Conservation (phyloP, 2,888 invertebrate species). For the Zaprionus bogoriensis region DNA sequence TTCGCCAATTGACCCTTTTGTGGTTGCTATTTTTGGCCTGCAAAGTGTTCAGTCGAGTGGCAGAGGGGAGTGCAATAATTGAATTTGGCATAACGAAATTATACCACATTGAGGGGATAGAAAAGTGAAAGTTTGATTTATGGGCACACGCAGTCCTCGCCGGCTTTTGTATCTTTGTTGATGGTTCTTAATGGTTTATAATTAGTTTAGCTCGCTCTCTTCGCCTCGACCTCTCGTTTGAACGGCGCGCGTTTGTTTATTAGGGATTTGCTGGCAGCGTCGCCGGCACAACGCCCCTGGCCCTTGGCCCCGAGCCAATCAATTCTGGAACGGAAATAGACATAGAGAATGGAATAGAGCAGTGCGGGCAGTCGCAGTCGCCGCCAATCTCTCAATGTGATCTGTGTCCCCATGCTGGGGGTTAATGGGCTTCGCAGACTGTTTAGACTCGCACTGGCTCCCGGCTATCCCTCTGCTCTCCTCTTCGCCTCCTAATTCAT, state of each 20-base stretch:
- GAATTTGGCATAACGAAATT: conserved; percentile 48
- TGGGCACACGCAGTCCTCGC: conserved; percentile 44
- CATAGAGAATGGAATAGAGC: conserved; percentile 2
- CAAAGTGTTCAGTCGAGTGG: conserved; percentile 30
- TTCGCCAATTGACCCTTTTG: conserved; percentile 63
- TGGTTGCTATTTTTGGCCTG: conserved; percentile 52
- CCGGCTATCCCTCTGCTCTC: not conserved
- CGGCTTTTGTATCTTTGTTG: conserved; percentile 41
- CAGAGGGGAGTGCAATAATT: conserved; percentile 27
- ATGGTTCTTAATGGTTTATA: conserved; percentile 57
- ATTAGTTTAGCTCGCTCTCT: conserved; percentile 54
- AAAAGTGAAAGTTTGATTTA: conserved; percentile 78
- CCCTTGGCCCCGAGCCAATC: conserved; percentile 64
- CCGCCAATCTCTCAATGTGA: conserved; percentile 16
- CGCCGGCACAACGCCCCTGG: conserved; percentile 1
- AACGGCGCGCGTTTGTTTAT: conserved; percentile 35
- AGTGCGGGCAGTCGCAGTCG: not conserved
- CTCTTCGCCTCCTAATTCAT: not conserved
- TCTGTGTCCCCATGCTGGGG: conserved; percentile 47
- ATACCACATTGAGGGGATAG: not conserved
- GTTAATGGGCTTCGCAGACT: conserved; percentile 57
- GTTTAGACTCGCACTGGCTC: not conserved
- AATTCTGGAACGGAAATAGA: conserved; percentile 74
- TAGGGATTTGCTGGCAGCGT: conserved; percentile 35
- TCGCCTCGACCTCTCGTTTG: conserved; percentile 17